Conservation (phyloP, 2,113 vertebrate species). For the Lepus timidus region DNA sequence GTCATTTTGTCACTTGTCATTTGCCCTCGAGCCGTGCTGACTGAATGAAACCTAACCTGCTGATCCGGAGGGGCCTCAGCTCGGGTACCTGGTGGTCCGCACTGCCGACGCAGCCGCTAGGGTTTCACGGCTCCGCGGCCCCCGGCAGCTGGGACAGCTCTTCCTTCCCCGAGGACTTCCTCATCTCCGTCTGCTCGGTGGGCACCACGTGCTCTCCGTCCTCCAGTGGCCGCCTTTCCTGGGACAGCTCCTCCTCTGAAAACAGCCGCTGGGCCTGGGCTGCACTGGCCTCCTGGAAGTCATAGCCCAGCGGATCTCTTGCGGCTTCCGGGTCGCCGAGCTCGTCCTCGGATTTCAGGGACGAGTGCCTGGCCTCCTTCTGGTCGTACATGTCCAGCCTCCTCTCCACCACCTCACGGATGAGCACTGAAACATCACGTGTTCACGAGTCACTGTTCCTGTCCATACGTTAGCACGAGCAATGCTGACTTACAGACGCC, state of each 20-base stretch:
- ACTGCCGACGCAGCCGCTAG: constrained; percentile 10
- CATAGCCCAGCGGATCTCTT: fast-evolving
- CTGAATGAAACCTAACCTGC: not conserved
- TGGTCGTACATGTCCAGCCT: constrained; percentile 79
- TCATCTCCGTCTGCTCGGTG: not conserved
- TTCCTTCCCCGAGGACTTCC: not conserved
- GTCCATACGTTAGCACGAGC: not conserved
- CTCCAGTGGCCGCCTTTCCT: not conserved
- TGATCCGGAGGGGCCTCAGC: not conserved
- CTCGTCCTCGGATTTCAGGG: fast-evolving
- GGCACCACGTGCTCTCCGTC: not conserved
- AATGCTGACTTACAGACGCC: fast-evolving
- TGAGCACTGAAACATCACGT: constrained; percentile 87
- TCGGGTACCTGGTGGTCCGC: constrained; percentile 33
- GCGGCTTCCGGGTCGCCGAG: fast-evolving
- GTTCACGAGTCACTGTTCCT: not conserved
- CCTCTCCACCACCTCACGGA: constrained; percentile 88
- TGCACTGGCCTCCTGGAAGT: not conserved
- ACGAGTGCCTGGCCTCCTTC: fast-evolving
- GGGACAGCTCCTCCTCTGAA: not conserved
- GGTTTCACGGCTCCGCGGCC: not conserved
- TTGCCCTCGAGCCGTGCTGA: not conserved
- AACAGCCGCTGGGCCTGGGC: fast-evolving
- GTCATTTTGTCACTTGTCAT: constrained; percentile 57
- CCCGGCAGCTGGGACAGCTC: not conserved